phyloP scores from a whole-genome alignment of 1,140 invertebrate species.

The Drosophila elegans region DNA sequence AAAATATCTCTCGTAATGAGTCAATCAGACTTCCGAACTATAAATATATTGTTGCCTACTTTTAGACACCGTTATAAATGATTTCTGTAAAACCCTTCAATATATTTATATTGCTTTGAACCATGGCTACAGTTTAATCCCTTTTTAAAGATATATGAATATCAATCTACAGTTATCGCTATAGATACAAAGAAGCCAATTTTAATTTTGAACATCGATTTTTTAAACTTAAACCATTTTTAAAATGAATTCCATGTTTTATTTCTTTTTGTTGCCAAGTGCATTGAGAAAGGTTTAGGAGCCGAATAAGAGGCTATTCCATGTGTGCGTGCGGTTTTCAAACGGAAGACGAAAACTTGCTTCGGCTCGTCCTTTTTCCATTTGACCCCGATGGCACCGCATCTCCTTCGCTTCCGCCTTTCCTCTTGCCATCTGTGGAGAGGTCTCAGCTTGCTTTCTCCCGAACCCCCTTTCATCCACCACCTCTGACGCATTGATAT shows the following conservation, averaged over 20 bases:
- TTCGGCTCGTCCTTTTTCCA: conserved; percentile 69
- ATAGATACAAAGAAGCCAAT: not conserved
- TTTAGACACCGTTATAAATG: no score
- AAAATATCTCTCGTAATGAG: no score
- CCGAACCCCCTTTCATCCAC: conserved; percentile 4
- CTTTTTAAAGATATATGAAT: no score
- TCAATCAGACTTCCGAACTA: no score
- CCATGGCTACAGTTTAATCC: no score
- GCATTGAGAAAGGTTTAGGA: conserved; percentile 32
- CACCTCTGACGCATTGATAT: conserved; percentile 77
- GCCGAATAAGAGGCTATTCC: conserved; percentile 26
- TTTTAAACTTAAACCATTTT: no score
- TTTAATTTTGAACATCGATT: not conserved
- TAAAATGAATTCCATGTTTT: no score
- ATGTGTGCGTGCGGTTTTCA: conserved; percentile 69
- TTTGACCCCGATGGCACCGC: conserved; percentile 72
- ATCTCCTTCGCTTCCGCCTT: conserved; percentile 5
- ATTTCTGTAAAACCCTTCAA: no score
- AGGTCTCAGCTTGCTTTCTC: conserved; percentile 18
- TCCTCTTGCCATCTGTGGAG: conserved; percentile 14
- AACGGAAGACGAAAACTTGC: conserved; percentile 66
- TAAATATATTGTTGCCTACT: no score
- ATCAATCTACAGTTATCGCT: no score
- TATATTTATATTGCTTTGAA: no score
- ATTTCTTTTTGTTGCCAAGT: not conserved